Evolutionary conservation across 2,888 invertebrate species (phyloP).

Genomic region (Parelbella ahira): DNA sequence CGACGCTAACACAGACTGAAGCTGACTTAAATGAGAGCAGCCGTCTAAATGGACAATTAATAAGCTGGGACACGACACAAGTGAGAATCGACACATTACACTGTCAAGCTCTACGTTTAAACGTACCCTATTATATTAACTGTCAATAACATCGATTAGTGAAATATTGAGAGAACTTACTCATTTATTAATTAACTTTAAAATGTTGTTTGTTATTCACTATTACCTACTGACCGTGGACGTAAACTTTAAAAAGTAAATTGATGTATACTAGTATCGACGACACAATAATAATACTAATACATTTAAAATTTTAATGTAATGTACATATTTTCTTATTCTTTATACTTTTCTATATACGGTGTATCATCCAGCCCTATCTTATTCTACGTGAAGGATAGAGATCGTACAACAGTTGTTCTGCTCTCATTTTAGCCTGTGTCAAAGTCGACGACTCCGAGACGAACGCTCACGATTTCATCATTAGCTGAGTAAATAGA

Average conservation of each 20-base stretch:
- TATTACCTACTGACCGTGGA: slow-evolving; percentile 19
- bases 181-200: slow-evolving; percentile 12
- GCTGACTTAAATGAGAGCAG: slow-evolving; percentile 62
- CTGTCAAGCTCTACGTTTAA: slow-evolving; percentile 17
- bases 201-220: slow-evolving; percentile 11
- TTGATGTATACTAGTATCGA: not conserved
- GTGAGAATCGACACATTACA: slow-evolving; percentile 26
- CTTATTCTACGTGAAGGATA: slow-evolving; percentile 35
- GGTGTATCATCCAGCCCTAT: slow-evolving; percentile 34
- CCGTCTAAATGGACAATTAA: slow-evolving; percentile 21
- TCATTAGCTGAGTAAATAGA: slow-evolving; percentile 26
- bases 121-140: slow-evolving; percentile 10
- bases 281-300: slow-evolving; percentile 12
- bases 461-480: slow-evolving; percentile 28
- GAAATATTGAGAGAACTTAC: slow-evolving; percentile 14
- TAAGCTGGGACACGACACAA: slow-evolving; percentile 12
- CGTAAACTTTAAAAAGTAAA: slow-evolving; percentile 14
- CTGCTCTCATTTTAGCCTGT: slow-evolving; percentile 42
- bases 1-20: slow-evolving; percentile 56
- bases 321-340: slow-evolving; percentile 9
- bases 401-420: slow-evolving; percentile 38
- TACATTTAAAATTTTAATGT: slow-evolving; percentile 16
- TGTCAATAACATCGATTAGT: slow-evolving; percentile 18
- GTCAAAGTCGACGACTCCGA: slow-evolving; percentile 37
- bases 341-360: slow-evolving; percentile 2